Conservation (phyloP, 2,888 invertebrate genomes). For the Molanna angustata region DNA sequence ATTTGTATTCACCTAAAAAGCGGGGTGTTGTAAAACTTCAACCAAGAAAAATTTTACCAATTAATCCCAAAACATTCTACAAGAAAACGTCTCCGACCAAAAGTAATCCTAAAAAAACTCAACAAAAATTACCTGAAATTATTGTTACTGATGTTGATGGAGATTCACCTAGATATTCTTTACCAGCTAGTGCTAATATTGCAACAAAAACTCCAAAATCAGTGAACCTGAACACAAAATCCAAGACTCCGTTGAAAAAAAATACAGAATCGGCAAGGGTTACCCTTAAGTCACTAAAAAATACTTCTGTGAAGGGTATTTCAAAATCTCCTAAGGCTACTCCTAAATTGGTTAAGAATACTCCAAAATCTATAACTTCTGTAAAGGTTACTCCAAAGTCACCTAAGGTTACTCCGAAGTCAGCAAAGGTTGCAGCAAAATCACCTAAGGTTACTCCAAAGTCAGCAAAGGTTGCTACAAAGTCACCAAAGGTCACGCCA, state of each 20-base stretch:
- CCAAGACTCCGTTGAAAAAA: background rate
- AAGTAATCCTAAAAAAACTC: background rate
- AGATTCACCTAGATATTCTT: no score
- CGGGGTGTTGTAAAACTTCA: background rate
- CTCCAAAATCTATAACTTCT: background rate
- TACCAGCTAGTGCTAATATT: no score
- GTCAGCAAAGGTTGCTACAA: background rate
- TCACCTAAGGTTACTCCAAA: background rate
- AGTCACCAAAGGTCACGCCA: background rate
- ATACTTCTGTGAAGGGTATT: background rate
- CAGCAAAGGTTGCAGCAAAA: background rate
- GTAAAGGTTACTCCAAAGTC: slow-evolving; percentile 2
- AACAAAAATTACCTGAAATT: background rate
- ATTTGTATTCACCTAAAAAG: slow-evolving; percentile 6
- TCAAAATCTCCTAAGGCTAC: slow-evolving; percentile 7
- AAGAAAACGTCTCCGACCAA: slow-evolving; percentile 4
- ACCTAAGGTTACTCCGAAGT: background rate
- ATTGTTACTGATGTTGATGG: no score
- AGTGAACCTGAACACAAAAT: no score
- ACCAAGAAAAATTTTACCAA: slow-evolving; percentile 3
- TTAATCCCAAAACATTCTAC: slow-evolving; percentile 16
- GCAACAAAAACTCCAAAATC: no score
- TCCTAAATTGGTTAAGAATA: background rate
- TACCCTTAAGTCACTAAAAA: background rate
- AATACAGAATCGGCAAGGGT: background rate